A percentile compares a stretch with the other conserved stretches of the same genome.
phyloP scores from a whole-genome alignment of 23 tunicate genomes.

The Botrylloides violaceus region DNA sequence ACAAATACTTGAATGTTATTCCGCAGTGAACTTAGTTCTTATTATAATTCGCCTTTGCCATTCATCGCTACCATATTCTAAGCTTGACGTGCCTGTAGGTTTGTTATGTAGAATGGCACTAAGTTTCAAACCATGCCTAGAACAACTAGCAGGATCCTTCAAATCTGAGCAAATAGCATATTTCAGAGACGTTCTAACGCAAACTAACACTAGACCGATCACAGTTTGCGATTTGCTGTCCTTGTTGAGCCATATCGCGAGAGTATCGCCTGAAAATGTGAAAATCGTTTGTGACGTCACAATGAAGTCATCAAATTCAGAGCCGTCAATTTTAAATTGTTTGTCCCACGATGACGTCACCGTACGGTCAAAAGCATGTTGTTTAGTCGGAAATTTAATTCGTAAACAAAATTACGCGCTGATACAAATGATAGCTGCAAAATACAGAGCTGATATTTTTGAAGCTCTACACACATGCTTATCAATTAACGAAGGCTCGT shows the following conservation, averaged over 20 bases:
- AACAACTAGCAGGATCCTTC: conserved; percentile 12
- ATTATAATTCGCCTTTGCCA: conserved; percentile 15
- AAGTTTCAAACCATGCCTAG: conserved; percentile 21
- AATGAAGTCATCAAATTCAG: neutral
- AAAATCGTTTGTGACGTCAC: conserved; percentile 1
- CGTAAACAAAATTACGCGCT: conserved; percentile 16
- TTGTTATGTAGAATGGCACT: conserved; percentile 11
- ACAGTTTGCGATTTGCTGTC: conserved; percentile 17
- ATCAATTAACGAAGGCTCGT: conserved; percentile 8
- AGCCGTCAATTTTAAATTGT: conserved; percentile 13
- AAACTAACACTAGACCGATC: neutral
- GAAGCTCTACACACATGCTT: conserved; percentile 18
- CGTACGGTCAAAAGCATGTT: conserved; percentile 25
- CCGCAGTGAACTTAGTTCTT: conserved; percentile 24
- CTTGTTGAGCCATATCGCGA: conserved; percentile 20
- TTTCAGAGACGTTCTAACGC: conserved; percentile 1
- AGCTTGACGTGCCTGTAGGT: conserved; percentile 24
- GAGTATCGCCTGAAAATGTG: neutral
- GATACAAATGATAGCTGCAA: neutral
- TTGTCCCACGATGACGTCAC: conserved; percentile 8
- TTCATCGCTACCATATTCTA: neutral
- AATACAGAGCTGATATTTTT: neutral
- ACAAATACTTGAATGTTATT: conserved; percentile 25
- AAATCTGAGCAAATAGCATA: neutral
- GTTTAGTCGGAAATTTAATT: conserved; percentile 25